phyloP scores from a whole-genome alignment of 2,113 vertebrate species.

The Petaurus breviceps region DNA sequence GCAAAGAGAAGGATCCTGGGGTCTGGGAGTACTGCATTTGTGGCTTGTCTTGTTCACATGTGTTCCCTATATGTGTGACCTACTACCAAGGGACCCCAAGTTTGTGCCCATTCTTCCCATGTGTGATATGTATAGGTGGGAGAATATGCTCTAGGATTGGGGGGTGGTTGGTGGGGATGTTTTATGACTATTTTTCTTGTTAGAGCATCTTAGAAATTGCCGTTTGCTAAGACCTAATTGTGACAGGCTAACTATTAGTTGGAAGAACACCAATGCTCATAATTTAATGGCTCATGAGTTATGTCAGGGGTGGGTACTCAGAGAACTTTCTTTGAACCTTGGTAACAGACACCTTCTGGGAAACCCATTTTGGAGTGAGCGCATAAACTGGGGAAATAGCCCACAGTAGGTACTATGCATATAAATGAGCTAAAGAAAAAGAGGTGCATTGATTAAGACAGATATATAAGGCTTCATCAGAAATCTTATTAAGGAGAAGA shows the following conservation, averaged over 20 bases:
- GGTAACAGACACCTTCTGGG: not conserved
- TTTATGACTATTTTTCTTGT: not conserved
- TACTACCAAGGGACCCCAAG: not conserved
- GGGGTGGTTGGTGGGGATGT: not conserved
- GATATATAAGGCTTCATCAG: not conserved
- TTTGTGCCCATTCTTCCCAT: not conserved
- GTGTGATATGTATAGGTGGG: not conserved
- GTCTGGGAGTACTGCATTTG: not conserved
- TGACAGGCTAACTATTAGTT: not conserved
- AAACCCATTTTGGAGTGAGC: not conserved
- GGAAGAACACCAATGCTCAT: not conserved
- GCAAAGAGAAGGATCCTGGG: not conserved
- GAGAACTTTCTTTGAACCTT: not conserved
- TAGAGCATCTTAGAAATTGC: not conserved
- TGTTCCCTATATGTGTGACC: not conserved
- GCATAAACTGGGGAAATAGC: not conserved
- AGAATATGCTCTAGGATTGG: not conserved
- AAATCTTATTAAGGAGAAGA: not conserved
- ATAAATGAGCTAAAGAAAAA: not conserved
- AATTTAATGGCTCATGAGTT: not conserved
- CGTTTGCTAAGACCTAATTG: not conserved
- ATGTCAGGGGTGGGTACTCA: not conserved
- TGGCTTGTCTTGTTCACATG: not conserved
- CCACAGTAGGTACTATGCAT: not conserved
- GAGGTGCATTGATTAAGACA: not conserved